A percentile compares a stretch with the other conserved stretches of the same genome.
These are phyloP conservation scores for Enteromius mattozi DNA, from an alignment of 2,797 vertebrate species.

Conservation along the genomic window DNA sequence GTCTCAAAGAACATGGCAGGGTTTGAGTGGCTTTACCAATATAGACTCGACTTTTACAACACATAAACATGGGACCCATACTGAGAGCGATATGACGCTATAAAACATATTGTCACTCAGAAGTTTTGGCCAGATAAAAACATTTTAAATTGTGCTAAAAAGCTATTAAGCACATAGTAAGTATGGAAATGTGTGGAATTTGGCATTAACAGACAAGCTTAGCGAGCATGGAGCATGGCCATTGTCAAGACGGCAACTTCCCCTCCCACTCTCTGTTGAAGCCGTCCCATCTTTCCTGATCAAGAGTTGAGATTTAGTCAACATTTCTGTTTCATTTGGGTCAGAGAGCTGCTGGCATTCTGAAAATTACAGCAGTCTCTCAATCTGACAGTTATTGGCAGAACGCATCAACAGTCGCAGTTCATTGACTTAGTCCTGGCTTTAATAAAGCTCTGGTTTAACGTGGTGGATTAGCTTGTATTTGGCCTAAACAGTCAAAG, in stretches of 20 bases:
- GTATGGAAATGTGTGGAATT: not conserved
- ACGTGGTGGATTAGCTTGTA: constrained; percentile 28
- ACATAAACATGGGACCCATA: constrained; percentile 47
- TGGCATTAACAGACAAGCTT: not conserved
- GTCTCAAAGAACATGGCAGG: constrained; percentile 58
- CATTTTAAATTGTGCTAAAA: not conserved
- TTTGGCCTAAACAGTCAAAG: constrained; percentile 43
- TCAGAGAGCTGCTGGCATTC: constrained; percentile 11
- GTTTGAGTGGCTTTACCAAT: constrained; percentile 68
- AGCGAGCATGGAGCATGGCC: constrained; percentile 31
- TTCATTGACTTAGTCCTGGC: constrained; percentile 29
- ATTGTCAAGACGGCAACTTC: constrained; percentile 19
- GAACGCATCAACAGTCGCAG: constrained; percentile 23
- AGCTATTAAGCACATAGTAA: not conserved
- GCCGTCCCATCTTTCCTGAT: constrained; percentile 10
- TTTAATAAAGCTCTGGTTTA: constrained; percentile 37
- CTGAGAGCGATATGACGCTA: constrained; percentile 29
- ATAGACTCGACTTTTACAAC: constrained; percentile 68
- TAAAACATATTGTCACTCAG: constrained; percentile 33
- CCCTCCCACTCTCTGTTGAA: not conserved
- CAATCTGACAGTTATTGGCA: constrained; percentile 35
- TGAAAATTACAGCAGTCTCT: constrained; percentile 12
- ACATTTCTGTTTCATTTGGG: constrained; percentile 14
- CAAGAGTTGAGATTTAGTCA: constrained; percentile 24
- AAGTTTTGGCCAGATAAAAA: not conserved